A percentile compares a stretch with the other conserved stretches of the same genome.
These are phyloP conservation scores for Syrphus vitripennis DNA, from an alignment of 2,888 invertebrate species.

Conservation along the genomic window DNA sequence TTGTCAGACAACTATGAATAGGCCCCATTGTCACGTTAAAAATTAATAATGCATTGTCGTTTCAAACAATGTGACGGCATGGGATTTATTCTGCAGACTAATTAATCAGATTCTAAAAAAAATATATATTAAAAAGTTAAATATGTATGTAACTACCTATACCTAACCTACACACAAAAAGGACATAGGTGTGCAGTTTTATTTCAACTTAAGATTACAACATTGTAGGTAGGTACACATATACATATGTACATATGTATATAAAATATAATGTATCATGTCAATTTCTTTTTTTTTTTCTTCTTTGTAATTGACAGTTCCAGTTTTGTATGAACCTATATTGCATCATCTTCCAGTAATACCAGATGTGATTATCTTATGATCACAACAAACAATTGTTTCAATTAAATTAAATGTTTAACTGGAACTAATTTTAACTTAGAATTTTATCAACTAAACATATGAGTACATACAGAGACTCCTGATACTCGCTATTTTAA, in stretches of 20 bases:
- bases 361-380: not conserved
- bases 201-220: no score
- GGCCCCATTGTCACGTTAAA: no score
- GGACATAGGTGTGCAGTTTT: no score
- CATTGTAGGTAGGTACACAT: no score
- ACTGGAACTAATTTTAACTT: not conserved
- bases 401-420: not conserved
- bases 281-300: not conserved
- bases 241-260: not conserved
- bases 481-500: no score
- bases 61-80: not conserved
- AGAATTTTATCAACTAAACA: not conserved
- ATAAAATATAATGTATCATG: not conserved
- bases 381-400: not conserved
- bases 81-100: not conserved
- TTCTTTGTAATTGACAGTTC: not conserved
- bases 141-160: not conserved
- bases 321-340: not conserved
- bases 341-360: conserved; percentile 18
- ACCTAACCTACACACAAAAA: no score
- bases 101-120: not conserved
- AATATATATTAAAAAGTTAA: not conserved
- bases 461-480: no score
- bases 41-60: not conserved
- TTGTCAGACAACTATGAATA: no score